A percentile compares a stretch with the other conserved stretches of the same genome.
phyloP scores from a whole-genome alignment of 2,113 vertebrate species.

The Pimephales promelas region DNA sequence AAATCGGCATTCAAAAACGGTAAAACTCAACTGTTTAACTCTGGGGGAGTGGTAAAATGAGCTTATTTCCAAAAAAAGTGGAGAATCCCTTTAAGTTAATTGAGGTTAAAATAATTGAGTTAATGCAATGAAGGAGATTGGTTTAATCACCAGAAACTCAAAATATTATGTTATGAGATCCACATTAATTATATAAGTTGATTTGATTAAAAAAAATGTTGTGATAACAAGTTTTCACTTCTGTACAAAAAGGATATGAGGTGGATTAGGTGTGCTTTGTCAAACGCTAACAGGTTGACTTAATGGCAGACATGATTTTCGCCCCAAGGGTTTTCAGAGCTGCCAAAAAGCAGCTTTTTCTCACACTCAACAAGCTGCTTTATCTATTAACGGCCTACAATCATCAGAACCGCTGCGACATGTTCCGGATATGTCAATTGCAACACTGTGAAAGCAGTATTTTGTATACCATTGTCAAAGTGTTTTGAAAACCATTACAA shows the following conservation, averaged over 20 bases:
- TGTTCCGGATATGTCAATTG: slow-evolving; percentile 12
- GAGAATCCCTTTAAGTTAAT: too few relatives aligned
- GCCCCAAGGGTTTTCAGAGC: slow-evolving; percentile 23
- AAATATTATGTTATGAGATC: too few relatives aligned
- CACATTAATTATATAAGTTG: too few relatives aligned
- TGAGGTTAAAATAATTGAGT: too few relatives aligned
- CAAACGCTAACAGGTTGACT: slow-evolving; percentile 48
- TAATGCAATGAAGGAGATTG: too few relatives aligned
- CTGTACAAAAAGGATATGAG: slow-evolving; percentile 29
- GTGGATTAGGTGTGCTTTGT: slow-evolving; percentile 47
- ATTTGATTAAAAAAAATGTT: too few relatives aligned
- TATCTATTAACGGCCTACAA: slow-evolving; percentile 26
- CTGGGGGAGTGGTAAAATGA: too few relatives aligned
- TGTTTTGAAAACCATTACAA: slow-evolving; percentile 32
- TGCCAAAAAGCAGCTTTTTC: slow-evolving; percentile 48
- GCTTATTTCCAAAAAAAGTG: too few relatives aligned
- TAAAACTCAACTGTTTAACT: too few relatives aligned
- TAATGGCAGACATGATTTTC: slow-evolving; percentile 25
- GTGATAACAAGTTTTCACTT: not conserved
- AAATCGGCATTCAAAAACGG: too few relatives aligned
- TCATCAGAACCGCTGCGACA: slow-evolving; percentile 20
- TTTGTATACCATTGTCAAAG: slow-evolving; percentile 26
- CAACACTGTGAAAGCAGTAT: slow-evolving; percentile 10
- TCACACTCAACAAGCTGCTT: slow-evolving; percentile 37
- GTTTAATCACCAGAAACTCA: too few relatives aligned